Evolutionary conservation across 2,113 vertebrate species (phyloP).

Genomic region (Paramormyrops kingsleyae): DNA sequence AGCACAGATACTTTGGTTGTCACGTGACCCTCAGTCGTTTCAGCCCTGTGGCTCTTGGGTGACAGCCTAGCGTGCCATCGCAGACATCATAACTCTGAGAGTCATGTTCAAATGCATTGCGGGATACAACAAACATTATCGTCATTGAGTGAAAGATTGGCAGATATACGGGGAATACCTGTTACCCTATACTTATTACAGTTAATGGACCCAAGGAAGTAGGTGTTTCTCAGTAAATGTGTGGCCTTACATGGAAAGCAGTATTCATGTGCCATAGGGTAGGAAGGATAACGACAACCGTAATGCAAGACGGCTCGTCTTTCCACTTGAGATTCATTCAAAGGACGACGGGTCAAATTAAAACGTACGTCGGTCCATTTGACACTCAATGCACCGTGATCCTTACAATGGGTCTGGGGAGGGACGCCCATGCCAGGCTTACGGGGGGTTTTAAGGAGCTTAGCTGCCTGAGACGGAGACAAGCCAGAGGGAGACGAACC

Average conservation of each 20-base stretch:
- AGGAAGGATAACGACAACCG: not conserved
- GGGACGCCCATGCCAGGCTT: not conserved
- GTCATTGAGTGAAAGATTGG: not conserved
- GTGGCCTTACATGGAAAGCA: slow-evolving; percentile 7
- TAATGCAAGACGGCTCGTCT: not conserved
- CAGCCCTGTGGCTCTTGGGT: not conserved
- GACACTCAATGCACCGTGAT: not conserved
- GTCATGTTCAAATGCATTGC: not conserved
- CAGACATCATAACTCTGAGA: not conserved
- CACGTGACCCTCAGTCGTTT: not conserved
- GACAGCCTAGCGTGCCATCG: not conserved
- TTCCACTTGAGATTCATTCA: not conserved
- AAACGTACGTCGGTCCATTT: not conserved
- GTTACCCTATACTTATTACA: not conserved
- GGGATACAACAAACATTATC: not conserved
- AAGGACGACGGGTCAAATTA: not conserved
- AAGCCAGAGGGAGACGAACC: not conserved
- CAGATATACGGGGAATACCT: not conserved
- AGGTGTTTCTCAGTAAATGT: not conserved
- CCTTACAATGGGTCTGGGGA: not conserved
- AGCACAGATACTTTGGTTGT: not conserved
- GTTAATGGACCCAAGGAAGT: not conserved
- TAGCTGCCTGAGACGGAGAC: not conserved
- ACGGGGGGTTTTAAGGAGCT: not conserved
- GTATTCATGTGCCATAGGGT: not conserved